These are phyloP conservation scores for Trachelipus rathkii DNA, from an alignment of 1,140 invertebrate genomes.

Conservation along the genomic window DNA sequence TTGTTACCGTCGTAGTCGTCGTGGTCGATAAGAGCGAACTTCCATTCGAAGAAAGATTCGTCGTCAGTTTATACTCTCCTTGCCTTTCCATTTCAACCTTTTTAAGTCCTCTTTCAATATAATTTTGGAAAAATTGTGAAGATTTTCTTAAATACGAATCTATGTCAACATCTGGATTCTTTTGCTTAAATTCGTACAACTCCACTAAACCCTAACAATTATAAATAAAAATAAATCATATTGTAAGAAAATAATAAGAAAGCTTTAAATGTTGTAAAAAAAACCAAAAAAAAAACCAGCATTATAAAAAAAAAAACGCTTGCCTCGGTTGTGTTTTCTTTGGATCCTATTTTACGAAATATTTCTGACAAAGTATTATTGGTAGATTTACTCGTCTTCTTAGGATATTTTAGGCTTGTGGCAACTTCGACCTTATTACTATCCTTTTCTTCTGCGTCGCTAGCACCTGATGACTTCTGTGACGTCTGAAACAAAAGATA, in stretches of 20 bases:
- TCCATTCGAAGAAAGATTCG: slow-evolving; percentile 31
- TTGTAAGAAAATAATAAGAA: too few relatives aligned
- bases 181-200: slow-evolving; percentile 82
- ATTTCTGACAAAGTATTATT: slow-evolving; percentile 84
- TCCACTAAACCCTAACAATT: slow-evolving; percentile 66
- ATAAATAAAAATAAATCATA: slow-evolving; percentile 11
- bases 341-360: slow-evolving; percentile 85
- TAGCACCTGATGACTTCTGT: not conserved
- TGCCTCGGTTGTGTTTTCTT: slow-evolving; percentile 77
- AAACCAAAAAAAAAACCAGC: too few relatives aligned
- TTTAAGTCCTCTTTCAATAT: slow-evolving; percentile 78
- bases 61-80: slow-evolving; percentile 28
- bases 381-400: slow-evolving; percentile 52
- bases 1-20: too few relatives aligned
- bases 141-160: slow-evolving; percentile 83
- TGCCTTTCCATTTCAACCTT: slow-evolving; percentile 63
- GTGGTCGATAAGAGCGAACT: slow-evolving; percentile 5
- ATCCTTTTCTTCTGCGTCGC: slow-evolving; percentile 30
- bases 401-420: slow-evolving; percentile 31
- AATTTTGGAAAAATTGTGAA: slow-evolving; percentile 86
- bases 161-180: slow-evolving; percentile 86
- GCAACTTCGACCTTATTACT: not conserved
- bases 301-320: slow-evolving; percentile 6
- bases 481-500: too few relatives aligned
- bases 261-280: too few relatives aligned